Conservation (phyloP, 2,888 invertebrate species). For the Temnothorax rugatulus region DNA sequence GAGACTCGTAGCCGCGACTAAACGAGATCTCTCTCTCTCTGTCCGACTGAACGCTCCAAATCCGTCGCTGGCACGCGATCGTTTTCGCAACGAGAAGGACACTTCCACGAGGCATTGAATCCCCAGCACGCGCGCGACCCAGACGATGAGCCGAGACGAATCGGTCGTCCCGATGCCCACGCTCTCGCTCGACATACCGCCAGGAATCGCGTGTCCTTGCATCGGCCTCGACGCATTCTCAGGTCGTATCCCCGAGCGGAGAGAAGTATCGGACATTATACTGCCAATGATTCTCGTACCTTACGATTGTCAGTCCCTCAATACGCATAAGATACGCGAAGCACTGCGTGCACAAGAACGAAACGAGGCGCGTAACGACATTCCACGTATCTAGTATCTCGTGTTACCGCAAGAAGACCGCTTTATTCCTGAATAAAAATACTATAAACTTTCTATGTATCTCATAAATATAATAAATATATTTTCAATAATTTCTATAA, state of each 20-base stretch:
- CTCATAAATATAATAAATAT: background rate
- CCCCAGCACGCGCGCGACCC: conserved; percentile 60
- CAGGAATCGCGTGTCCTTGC: conserved; percentile 67
- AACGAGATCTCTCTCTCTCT: conserved; percentile 63
- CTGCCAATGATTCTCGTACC: conserved; percentile 62
- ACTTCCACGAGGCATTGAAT: conserved; percentile 66
- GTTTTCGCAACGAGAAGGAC: conserved; percentile 67
- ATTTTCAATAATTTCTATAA: background rate
- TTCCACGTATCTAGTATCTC: conserved; percentile 9
- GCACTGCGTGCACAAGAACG: conserved; percentile 51
- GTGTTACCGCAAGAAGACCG: background rate
- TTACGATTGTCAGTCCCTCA: conserved; percentile 61
- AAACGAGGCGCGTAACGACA: background rate
- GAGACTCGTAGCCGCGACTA: conserved; percentile 65
- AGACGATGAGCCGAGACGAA: conserved; percentile 69
- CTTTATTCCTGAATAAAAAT: background rate
- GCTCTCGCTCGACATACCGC: conserved; percentile 65
- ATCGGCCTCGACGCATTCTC: conserved; percentile 61
- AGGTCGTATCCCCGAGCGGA: conserved; percentile 53
- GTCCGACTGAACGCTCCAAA: conserved; percentile 57
- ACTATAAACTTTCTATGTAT: background rate
- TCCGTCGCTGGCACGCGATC: conserved; percentile 73
- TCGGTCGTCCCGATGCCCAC: conserved; percentile 68
- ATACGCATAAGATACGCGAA: conserved; percentile 57
- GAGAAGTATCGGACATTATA: conserved; percentile 59